Base-by-base conservation (phyloP, 2,113 vertebrate species). In the Saguinus imperator region DNA sequence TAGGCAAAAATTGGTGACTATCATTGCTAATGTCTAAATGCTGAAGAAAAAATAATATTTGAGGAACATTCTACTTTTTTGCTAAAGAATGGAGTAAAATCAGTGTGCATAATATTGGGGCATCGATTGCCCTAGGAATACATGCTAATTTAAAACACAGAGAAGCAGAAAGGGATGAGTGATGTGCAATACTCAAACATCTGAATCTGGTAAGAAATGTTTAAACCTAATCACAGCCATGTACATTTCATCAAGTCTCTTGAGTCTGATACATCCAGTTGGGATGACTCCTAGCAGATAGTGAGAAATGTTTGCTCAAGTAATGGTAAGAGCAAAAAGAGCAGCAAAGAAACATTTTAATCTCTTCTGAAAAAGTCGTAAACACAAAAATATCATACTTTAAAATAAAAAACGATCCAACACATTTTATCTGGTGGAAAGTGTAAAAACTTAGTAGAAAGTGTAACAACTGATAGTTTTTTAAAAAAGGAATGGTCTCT, bases 231-330 rank as follows among this genome's bases (percentile, higher is more conserved):
- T 40, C 37, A 40, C 37, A 40, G 18, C 80, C 68, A 18, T 91
- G 50, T 87, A 81, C 21, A 87, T 81, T 89, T 97, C 91, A 40
- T 92, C 87, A 94, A 94, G 92, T 11, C 27, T 94, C 87, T 79
- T 40, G 55, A 93, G 72, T 93, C 11, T 35, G 45, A 93, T 73
- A 40, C 16, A 93, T 75, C 43, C 94, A 82, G 37, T 52, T 94
- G 70, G 84, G 93, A 91, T 91, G 89, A 81, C 45, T 94, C 37
- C 29, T 79, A 79, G 52, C 7, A 85, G 27, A 11, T n/a, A 50
- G 25, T 61, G 84, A 95, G 82, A 96, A 94, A 40, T 40, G 37
- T 40, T 40, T 40, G 9, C 76, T 95, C 98, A 0, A 8, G 6
- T 13, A 79, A 0, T 18, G 50, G 3, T 37, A 87, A 90, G 57